These are phyloP conservation scores for Crotalus helleri DNA, from an alignment of 2,113 vertebrate species.

Conservation along the genomic window DNA sequence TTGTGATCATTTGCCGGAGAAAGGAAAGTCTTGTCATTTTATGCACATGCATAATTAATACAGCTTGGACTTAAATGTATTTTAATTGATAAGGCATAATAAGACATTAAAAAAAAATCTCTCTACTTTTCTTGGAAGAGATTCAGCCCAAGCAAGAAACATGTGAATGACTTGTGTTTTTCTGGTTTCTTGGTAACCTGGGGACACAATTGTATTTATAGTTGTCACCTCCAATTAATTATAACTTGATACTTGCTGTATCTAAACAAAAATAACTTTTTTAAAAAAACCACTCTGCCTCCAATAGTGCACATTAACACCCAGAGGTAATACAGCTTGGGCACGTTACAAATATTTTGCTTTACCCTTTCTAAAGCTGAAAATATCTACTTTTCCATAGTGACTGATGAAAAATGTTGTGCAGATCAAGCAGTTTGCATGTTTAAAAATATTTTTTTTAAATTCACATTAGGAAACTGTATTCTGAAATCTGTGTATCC, in stretches of 20 bases:
- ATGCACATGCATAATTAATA: constrained; percentile 47
- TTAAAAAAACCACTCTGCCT: constrained; percentile 6
- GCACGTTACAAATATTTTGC: constrained; percentile 6
- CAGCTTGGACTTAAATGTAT: constrained; percentile 68
- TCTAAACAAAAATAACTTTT: constrained; percentile 60
- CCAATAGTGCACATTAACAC: constrained; percentile 23
- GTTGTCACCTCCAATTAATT: constrained; percentile 74
- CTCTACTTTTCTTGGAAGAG: constrained; percentile 74
- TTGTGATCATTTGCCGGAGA: not conserved
- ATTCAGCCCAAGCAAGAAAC: constrained; percentile 66
- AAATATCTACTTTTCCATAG: not conserved
- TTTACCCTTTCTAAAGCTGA: not conserved
- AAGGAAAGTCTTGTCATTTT: not conserved
- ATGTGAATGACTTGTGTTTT: constrained; percentile 56
- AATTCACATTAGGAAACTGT: not conserved
- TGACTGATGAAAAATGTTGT: not conserved
- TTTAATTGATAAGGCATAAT: constrained; percentile 74
- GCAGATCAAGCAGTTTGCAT: not conserved
- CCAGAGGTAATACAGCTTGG: constrained; percentile 7
- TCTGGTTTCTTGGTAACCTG: constrained; percentile 76
- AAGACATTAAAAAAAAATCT: constrained; percentile 56
- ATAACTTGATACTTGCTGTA: constrained; percentile 62
- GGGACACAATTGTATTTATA: constrained; percentile 67
- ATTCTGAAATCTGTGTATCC: not conserved
- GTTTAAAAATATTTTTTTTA: not conserved